Evolutionary conservation across 2,113 vertebrate species (phyloP).

Genomic region (Poeciliopsis retropinna): DNA sequence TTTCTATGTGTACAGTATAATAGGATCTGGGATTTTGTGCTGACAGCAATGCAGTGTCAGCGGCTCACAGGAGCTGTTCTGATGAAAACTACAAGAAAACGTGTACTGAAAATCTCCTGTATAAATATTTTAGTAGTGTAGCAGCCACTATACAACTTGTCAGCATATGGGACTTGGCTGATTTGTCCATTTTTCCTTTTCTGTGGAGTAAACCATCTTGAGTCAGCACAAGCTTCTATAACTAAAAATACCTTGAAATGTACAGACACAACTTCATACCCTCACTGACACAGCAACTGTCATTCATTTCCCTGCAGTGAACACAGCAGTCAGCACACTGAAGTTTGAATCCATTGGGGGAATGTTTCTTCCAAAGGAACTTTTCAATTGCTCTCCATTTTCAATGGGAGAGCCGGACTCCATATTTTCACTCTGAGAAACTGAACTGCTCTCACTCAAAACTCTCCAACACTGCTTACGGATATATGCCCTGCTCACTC

Average conservation of each 20-base stretch:
- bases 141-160: constrained; percentile 2
- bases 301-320: background rate
- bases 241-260: constrained; percentile 5
- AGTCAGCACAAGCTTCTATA: background rate
- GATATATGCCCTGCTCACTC: too few species aligned
- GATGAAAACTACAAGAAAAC: constrained; percentile 21
- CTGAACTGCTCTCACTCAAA: too few species aligned
- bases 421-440: too few species aligned
- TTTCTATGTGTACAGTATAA: constrained; percentile 40
- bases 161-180: background rate
- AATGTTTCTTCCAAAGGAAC: too few species aligned
- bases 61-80: constrained; percentile 28
- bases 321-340: background rate
- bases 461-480: too few species aligned
- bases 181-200: background rate
- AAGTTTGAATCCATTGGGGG: background rate
- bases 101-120: constrained; percentile 8
- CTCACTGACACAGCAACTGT: too few species aligned
- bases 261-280: background rate
- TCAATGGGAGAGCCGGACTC: too few species aligned
- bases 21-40: constrained; percentile 45
- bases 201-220: background rate
- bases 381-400: too few species aligned
- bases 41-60: constrained; percentile 50
- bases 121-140: constrained; percentile 38